Percentiles rank a stretch among this genome's conserved stretches.
Evolutionary conservation across 2,888 invertebrate genomes (phyloP).

Genomic region (Trachelus stipa): DNA sequence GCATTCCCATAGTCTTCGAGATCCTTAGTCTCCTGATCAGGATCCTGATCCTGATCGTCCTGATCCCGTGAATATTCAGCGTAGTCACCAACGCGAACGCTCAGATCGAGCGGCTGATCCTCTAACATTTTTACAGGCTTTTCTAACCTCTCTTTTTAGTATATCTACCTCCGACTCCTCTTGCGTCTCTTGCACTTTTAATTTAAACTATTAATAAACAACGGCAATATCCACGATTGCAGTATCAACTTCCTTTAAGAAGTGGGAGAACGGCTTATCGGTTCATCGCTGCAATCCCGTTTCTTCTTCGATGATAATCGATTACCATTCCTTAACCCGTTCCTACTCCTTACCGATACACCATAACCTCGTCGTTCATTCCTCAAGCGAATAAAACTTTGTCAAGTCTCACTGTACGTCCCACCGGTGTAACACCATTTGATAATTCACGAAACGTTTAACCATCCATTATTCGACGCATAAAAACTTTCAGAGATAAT

Average conservation of each 20-base stretch:
- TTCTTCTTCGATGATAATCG: background rate
- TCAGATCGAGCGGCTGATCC: constrained; percentile 84
- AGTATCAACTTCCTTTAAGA: background rate
- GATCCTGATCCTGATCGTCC: constrained; percentile 35
- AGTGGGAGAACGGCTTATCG: background rate
- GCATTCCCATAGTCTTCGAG: constrained; percentile 57
- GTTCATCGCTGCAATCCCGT: background rate
- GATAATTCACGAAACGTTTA: background rate
- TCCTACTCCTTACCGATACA: background rate
- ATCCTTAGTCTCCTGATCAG: constrained; percentile 56
- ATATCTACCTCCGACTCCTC: background rate
- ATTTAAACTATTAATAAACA: background rate
- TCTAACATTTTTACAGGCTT: constrained; percentile 62
- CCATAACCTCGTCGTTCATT: background rate
- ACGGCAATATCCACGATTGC: background rate
- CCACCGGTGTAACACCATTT: background rate
- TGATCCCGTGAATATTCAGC: constrained; percentile 57
- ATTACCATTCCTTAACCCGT: background rate
- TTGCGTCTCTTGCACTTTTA: background rate
- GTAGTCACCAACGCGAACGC: constrained; percentile 69
- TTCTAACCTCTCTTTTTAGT: background rate
- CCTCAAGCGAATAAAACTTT: background rate
- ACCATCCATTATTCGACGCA: background rate
- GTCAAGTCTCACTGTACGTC: background rate
- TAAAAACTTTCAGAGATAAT: background rate